Base-by-base conservation (phyloP, 2,797 vertebrate species). In the Acrossocheilus fasciatus region DNA sequence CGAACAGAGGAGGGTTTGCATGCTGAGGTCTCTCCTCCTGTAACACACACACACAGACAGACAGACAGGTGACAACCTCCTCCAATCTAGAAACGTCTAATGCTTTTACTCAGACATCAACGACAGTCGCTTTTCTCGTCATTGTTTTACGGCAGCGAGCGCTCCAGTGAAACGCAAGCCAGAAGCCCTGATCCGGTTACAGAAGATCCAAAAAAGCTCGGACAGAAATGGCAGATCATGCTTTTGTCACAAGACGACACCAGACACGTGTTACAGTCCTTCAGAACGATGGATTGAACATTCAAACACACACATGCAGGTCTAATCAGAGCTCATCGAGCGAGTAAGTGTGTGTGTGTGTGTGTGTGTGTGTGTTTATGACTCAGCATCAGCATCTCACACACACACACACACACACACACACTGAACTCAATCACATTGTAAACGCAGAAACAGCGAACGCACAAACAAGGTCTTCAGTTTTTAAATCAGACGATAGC, bases 1-100 rank as follows among this genome's bases (percentile, higher is more conserved):
- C 98, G 98, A 96, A 99, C 98, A 96, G 98, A 98, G 95, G 98
- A 99, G 97, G 98, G 97, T 99, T 99, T 99, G 98, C 98, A 99
- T 99, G 98, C 98, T 99, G 98, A 99, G 98, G 98, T 99, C 98
- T 99, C 98, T 98, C 97, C 98, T 98, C 98, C 98, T 99, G 89
- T 8, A 85, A 89, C 10, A 39, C 83, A 36, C 52, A 79, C 43
- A 70, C 75, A 54, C 26, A 30, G 26, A 26, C 50, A 30, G 30
- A 57, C 34, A 59, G 0, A 62, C 54, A 79, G 64, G 30, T 36
- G 64, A 41, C 74, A 26, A 74, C 14, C 43, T 23, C 20, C 7
- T 77, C 34, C 54, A 36, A 36, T 18, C 30, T 66, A 66, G 26
- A 15, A 66, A 66, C 14, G 0, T 66, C 30, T 66, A 34, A 3